Percentiles rank a stretch among this genome's conserved stretches.
Conservation (phyloP, 1,140 invertebrate genomes). For the Fopius arisanus region DNA sequence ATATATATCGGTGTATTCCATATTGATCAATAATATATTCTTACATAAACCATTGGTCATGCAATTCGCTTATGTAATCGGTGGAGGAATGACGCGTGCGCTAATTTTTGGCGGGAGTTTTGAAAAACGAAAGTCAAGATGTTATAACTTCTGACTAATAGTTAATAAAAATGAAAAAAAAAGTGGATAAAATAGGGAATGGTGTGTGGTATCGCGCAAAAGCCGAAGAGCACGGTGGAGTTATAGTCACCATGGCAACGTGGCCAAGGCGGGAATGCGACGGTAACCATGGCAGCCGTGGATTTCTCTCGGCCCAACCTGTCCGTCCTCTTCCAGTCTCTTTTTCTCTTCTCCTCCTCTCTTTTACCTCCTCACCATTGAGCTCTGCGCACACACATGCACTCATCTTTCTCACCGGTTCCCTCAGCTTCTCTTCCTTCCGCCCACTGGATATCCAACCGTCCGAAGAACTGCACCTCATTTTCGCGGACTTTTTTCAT, state of each 20-base stretch:
- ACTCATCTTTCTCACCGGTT: constrained; percentile 6
- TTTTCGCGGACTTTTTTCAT: background rate
- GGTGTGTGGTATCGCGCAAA: constrained; percentile 37
- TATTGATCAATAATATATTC: no score
- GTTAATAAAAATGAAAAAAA: constrained; percentile 16
- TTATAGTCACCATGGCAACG: constrained; percentile 61
- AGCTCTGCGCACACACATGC: constrained; percentile 15
- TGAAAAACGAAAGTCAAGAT: background rate
- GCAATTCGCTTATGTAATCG: no score
- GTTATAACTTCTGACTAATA: no score
- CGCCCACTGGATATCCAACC: constrained; percentile 45
- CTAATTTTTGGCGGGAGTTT: background rate
- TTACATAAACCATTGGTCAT: no score
- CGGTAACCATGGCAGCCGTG: constrained; percentile 66
- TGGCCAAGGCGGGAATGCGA: constrained; percentile 64
- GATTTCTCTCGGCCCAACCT: constrained; percentile 51
- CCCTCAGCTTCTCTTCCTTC: constrained; percentile 56
- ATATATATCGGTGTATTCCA: no score
- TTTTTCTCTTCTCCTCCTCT: constrained; percentile 51
- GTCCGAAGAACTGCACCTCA: background rate
- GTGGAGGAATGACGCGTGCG: no score
- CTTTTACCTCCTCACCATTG: constrained; percentile 5
- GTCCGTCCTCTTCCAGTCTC: constrained; percentile 59
- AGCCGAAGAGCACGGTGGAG: constrained; percentile 15
- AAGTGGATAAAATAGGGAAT: background rate